Percentiles rank a stretch among this genome's conserved stretches.
Conservation (phyloP, 2,113 vertebrate species). For the Pseudorasbora parva region DNA sequence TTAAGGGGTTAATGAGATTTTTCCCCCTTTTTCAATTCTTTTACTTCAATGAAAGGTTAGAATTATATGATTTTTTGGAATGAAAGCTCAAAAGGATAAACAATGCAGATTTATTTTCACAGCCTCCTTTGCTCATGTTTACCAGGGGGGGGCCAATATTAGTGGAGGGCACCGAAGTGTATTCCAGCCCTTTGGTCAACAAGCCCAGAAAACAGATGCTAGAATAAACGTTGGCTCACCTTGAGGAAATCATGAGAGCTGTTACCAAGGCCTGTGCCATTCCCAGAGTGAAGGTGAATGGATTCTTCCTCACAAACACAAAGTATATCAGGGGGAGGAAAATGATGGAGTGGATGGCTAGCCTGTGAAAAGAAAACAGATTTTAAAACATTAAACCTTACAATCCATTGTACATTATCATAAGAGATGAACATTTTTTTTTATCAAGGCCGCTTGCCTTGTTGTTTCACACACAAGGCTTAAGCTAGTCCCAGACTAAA, state of each 20-base stretch:
- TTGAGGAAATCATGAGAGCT: constrained; percentile 92
- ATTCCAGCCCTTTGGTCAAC: neutral
- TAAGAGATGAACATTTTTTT: constrained; percentile 31
- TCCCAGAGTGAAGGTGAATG: constrained; percentile 88
- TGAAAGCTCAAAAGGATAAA: too few species aligned
- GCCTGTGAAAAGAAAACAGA: constrained; percentile 70
- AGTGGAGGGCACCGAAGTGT: neutral
- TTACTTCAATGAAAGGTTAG: too few species aligned
- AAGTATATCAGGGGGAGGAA: constrained; percentile 92
- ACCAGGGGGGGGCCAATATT: too few species aligned
- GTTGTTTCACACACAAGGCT: too few species aligned
- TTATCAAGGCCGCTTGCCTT: constrained; percentile 33
- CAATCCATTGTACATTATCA: neutral
- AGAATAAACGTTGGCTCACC: constrained; percentile 75
- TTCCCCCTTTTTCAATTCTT: too few species aligned
- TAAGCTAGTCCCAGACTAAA: too few species aligned
- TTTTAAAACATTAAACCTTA: constrained; percentile 1
- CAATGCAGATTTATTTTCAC: too few species aligned
- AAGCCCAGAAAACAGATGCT: constrained; percentile 9
- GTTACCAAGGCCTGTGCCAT: constrained; percentile 97
- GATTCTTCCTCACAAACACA: constrained; percentile 91
- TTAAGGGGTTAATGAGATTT: too few species aligned
- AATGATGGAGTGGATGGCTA: constrained; percentile 88
- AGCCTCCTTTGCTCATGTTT: too few species aligned
- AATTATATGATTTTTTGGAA: too few species aligned